Evolutionary conservation across 1,140 invertebrate genomes (phyloP), one percentile per base, ranked within the genome.

Genomic region (Helicorthomorpha holstii): DNA sequence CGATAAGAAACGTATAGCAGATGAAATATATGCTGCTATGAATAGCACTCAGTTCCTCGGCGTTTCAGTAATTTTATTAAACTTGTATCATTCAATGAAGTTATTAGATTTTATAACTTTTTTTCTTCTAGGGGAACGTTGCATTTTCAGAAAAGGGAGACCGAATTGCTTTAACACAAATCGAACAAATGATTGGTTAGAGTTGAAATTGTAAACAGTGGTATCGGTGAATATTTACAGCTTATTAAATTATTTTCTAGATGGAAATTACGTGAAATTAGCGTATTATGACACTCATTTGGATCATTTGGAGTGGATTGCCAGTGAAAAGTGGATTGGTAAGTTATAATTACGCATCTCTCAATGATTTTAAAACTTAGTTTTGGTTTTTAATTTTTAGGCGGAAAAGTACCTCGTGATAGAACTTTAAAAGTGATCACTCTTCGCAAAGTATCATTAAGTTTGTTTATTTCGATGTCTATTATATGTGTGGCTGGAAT

Each of bases 21-120:
- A 91, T 64, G 86, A 92, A 64, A 93, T 98, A 58, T 97, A 95
- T 69, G 82, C 86, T 47, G 92, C 94, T 7, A 94, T 98, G 71
- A 97, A 97, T 72, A 86, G 85, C 12, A 98, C 93, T 1, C 85
- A 92, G 61, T 99, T 99, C 66, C 74, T 94, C 21, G 96, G 96
- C 34, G 89, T 98, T 48, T 98, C 95, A 58, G 94, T 97, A 72
- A 77, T 82, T 74, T 46, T 54, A 42, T 46, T 46, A 46, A 21
- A 46, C 44, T 22, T 22, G 44, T 19, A 46, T 25, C 7, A 46
- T 46, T 21, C 44, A 45, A n/a, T 24, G 26, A 41, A 45, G 23
- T 12, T 55, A 10, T 56, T 48, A 7, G n/a, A 51, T 56, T 14
- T 22, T 49, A 56, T 26, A 54, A 19, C 48, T 57, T 24, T 27